phyloP scores from a whole-genome alignment of 2,113 vertebrate genomes.

The Xenopus laevis region DNA sequence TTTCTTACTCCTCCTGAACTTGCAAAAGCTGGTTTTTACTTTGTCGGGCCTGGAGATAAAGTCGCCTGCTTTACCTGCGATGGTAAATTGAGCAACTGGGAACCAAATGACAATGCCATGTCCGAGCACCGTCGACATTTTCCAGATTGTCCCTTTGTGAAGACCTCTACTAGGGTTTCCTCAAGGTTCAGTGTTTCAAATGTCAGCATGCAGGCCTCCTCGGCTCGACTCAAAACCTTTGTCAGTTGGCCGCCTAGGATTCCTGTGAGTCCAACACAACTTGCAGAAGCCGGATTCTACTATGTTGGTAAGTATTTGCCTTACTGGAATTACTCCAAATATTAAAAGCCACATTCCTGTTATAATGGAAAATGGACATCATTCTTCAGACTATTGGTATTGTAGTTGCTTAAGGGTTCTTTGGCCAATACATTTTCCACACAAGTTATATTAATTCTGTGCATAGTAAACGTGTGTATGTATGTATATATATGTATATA shows the following conservation, averaged over 20 bases:
- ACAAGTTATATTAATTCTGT: too few species aligned
- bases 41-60: constrained; percentile 80
- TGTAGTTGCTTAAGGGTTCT: too few species aligned
- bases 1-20: constrained; percentile 81
- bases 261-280: constrained; percentile 85
- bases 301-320: constrained; percentile 79
- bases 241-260: constrained; percentile 86
- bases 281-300: constrained; percentile 94
- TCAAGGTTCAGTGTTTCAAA: constrained; percentile 81
- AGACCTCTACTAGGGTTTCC: constrained; percentile 60
- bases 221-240: constrained; percentile 84
- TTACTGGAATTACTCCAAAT: background rate
- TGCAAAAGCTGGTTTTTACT: constrained; percentile 93
- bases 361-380: too few species aligned
- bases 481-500: too few species aligned
- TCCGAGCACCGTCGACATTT: constrained; percentile 92
- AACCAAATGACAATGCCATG: constrained; percentile 88
- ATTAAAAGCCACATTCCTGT: too few species aligned
- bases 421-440: too few species aligned
- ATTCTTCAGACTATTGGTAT: too few species aligned
- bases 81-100: constrained; percentile 90
- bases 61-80: constrained; percentile 93
- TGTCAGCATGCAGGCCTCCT: constrained; percentile 84
- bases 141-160: constrained; percentile 82
- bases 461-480: too few species aligned